Conservation (phyloP, 2,113 vertebrate genomes). For the Mohoua ochrocephala region DNA sequence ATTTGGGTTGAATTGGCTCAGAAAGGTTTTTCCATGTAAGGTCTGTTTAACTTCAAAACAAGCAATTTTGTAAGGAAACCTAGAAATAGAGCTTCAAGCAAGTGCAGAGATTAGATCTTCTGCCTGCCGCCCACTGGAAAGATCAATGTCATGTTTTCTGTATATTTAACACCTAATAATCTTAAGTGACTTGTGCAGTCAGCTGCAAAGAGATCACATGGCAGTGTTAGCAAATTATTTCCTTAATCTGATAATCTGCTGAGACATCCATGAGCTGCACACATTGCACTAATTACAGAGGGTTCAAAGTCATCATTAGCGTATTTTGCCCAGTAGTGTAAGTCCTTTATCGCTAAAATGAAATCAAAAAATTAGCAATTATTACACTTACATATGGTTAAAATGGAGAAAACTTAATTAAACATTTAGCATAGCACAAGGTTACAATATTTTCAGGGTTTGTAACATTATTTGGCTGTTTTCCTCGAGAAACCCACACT, state of each 20-base stretch:
- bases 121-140: slow-evolving; percentile 26
- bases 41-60: slow-evolving; percentile 20
- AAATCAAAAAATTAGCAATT: background rate
- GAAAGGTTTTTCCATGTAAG: background rate
- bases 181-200: slow-evolving; percentile 52
- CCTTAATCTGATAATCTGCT: slow-evolving; percentile 58
- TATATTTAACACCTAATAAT: slow-evolving; percentile 56
- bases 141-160: slow-evolving; percentile 27
- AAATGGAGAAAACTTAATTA: slow-evolving; percentile 32
- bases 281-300: background rate
- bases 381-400: background rate
- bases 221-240: slow-evolving; percentile 42
- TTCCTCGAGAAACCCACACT: background rate
- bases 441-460: background rate
- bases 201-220: slow-evolving; percentile 57
- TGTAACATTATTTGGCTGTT: background rate
- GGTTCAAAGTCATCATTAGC: background rate
- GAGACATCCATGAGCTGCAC: background rate
- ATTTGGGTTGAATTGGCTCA: background rate
- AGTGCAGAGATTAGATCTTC: slow-evolving; percentile 24
- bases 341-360: background rate
- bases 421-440: background rate
- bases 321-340: background rate
- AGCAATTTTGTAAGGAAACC: background rate
- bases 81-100: slow-evolving; percentile 16